Evolutionary conservation across 1,140 invertebrate species (phyloP), one percentile per base, ranked within the genome.

Genomic region (Pseudomyrmex concolor): DNA sequence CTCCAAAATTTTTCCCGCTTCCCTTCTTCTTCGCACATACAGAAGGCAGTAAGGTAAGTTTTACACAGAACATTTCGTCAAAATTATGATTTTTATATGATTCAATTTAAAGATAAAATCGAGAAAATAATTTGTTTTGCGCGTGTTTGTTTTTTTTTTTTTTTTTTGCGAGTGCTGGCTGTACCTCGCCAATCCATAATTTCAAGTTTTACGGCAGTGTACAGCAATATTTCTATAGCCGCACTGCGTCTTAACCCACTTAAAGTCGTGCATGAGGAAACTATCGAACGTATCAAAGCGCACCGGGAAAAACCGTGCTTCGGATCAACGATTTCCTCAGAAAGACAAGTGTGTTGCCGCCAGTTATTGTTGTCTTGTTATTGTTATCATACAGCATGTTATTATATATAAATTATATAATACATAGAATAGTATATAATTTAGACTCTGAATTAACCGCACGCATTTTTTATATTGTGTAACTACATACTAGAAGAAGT

Each of bases 241-340:
- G 8, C 54, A 76, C 12, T 67, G 62, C 48, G 48, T 54, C 62
- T 76, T 76, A 76, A 76, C 60, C 73, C 8, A 76, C 48, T 76
- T 76, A 66, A 10, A 76, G 73, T 54, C 60, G 12, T 34, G 62
- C 48, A 63, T 74, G 19, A 74, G 67, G 25, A 76, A 76, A 76
- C 8, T 76, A 76, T 76, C 62, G 62, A 76, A 76, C 25, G 48
- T 54, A 76, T 64, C 59, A 76, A 62, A 48, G 45, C 2, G 25
- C 48, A 17, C 25, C 60, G 17, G 73, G 59, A 74, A 76, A 22
- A 76, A 76, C n/a, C 25, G 2, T 64, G 34, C 1, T 45, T 59
- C 17, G 48, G 48, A 43, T 77, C 62, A n/a, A 77, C 9, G 2
- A 22, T 67, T 77, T 77, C n/a, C 62, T 25, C 25, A 66, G 25